phyloP scores from a whole-genome alignment of 1,140 invertebrate species.

The Sipha flava region DNA sequence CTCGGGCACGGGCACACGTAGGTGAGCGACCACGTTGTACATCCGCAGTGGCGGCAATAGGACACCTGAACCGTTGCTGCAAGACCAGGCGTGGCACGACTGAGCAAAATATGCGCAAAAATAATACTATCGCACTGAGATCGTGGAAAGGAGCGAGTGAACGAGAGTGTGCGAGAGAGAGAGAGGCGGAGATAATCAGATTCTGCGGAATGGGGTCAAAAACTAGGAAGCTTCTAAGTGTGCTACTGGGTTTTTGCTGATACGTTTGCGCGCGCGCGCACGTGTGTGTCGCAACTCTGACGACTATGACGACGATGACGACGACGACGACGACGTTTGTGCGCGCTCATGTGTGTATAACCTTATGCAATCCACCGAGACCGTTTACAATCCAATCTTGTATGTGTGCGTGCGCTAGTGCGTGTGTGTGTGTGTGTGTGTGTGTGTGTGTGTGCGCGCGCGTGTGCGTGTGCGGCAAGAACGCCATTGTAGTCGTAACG shows the following conservation, averaged over 20 bases:
- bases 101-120: not conserved
- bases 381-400: not conserved
- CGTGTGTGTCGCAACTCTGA: not conserved
- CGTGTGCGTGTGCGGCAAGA: too few species aligned
- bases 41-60: too few species aligned
- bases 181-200: not conserved
- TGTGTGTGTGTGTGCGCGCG: too few species aligned
- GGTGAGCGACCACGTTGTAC: too few species aligned
- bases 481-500: not conserved
- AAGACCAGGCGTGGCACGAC: too few species aligned
- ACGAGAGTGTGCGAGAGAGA: not conserved
- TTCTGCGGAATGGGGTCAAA: slow-evolving; percentile 21
- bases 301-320: not conserved
- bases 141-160: not conserved
- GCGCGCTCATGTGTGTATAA: too few species aligned
- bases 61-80: too few species aligned
- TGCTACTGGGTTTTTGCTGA: slow-evolving; percentile 20
- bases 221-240: slow-evolving; percentile 27
- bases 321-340: too few species aligned
- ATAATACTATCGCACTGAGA: not conserved
- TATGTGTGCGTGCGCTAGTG: not conserved
- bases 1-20: too few species aligned
- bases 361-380: not conserved
- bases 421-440: too few species aligned
- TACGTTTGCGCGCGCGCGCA: not conserved